These are phyloP conservation scores for Pseudorectes ferrugineus DNA, from an alignment of 2,113 vertebrate species.

Conservation along the genomic window DNA sequence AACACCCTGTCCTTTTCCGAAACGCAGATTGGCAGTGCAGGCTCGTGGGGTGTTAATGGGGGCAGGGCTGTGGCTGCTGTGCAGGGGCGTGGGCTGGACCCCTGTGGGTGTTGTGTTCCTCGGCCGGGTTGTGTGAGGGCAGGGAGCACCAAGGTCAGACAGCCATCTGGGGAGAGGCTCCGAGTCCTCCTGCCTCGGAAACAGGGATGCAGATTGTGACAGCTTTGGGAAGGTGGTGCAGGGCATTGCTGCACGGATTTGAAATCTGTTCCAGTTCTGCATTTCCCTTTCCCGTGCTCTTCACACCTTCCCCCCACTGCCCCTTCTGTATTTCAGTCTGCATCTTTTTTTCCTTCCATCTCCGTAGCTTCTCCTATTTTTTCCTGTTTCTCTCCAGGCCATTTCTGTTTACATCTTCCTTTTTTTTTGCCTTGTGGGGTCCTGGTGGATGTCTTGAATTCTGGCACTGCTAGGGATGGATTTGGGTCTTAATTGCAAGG, in stretches of 20 bases:
- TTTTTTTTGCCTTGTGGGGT: neutral
- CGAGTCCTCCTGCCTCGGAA: neutral
- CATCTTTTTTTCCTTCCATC: neutral
- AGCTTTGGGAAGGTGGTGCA: neutral
- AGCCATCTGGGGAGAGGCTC: neutral
- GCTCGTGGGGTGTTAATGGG: neutral
- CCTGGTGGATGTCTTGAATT: neutral
- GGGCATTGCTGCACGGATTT: neutral
- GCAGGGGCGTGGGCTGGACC: neutral
- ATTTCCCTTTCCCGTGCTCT: neutral
- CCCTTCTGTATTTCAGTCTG: neutral
- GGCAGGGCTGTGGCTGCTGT: neutral
- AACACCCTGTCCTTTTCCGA: neutral
- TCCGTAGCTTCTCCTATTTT: neutral
- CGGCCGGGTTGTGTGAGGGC: neutral
- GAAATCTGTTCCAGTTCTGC: neutral
- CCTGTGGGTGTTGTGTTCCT: neutral
- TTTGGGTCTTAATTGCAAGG: neutral
- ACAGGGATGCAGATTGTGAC: neutral
- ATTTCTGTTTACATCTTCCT: neutral
- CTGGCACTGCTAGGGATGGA: neutral
- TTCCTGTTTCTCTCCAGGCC: neutral
- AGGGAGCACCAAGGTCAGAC: constrained; percentile 4
- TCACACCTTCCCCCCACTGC: neutral
- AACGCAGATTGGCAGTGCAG: neutral